Base-by-base conservation (phyloP, 2,888 invertebrate genomes). In the Meta bourneti region DNA sequence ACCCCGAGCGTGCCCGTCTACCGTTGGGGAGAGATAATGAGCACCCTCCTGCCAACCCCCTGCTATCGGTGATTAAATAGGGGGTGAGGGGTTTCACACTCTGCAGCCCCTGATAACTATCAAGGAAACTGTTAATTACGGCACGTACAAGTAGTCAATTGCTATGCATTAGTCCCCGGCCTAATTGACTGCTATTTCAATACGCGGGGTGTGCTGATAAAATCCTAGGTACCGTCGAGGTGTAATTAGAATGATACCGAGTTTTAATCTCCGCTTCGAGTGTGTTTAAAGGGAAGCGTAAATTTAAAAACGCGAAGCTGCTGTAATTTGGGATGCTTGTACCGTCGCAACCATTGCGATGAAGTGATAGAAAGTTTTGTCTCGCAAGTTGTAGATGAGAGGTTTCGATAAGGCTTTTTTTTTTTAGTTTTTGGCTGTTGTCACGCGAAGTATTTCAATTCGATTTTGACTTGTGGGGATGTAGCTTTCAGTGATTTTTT, bases 111-210 rank as follows among this genome's bases (percentile, higher is more conserved):
- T 48, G 90, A 91, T 91, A 91, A 91, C 90, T 91, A 91, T 86
- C 90, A 19, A 54, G 81, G 90, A 86, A 82, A 54, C 90, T 77
- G 90, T 91, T 91, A 91, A 91, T 91, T 91, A 86, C 19, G 48
- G 86, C 81, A 82, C 77, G 77, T 84, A 84, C 84, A 83, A 89
- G 89, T 89, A 84, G 84, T 80, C 85, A 90, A 90, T 85, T 81
- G 80, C 54, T 70, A 54, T 52, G 75, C 84, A 90, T 85, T 90
- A 78, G 61, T 75, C 52, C 52, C 77, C 7, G 52, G 34, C 69
- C 86, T 91, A 91, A 91, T 91, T 86, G 86, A 75, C 52, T 91
- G 81, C 69, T 70, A 72, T 69, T 86, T 70, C 75, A 75, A 80
- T 83, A 61, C 34, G 13, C 48, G 16, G 49, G 13, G 19, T 8